Conservation (phyloP, 2,113 vertebrate species). For the Prionailurus viverrinus region DNA sequence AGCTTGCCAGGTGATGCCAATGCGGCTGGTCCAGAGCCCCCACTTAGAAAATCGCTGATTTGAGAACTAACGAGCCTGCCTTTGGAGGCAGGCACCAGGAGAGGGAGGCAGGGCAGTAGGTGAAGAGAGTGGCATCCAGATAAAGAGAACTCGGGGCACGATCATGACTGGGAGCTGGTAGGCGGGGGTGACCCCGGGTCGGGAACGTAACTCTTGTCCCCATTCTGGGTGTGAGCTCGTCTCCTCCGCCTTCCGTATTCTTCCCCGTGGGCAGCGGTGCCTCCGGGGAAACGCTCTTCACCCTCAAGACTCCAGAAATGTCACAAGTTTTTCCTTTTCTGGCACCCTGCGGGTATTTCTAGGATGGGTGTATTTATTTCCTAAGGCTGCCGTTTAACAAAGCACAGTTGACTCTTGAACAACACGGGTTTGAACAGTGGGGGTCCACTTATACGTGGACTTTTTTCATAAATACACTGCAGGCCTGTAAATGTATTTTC, state of each 20-base stretch:
- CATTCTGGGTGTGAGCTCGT: too few species aligned
- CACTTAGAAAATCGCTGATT: neutral
- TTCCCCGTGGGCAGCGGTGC: neutral
- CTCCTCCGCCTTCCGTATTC: too few species aligned
- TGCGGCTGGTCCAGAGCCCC: neutral
- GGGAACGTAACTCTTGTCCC: neutral
- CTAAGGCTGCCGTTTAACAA: neutral
- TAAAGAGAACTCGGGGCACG: neutral
- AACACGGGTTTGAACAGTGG: neutral
- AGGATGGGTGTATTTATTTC: neutral
- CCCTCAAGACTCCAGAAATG: neutral
- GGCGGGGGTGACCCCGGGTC: neutral
- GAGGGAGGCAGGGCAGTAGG: fast-evolving
- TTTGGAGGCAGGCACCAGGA: neutral
- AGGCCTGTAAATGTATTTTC: neutral
- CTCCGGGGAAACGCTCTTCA: neutral
- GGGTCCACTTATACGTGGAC: too few species aligned
- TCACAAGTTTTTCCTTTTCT: neutral
- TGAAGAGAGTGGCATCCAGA: fast-evolving
- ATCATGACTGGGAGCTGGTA: neutral
- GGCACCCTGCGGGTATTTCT: neutral
- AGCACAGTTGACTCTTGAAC: neutral
- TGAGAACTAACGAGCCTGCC: neutral
- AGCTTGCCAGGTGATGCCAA: neutral
- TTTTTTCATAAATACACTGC: neutral